Evolutionary conservation across 2,113 vertebrate species (phyloP).

Genomic region (Crotalus viridis): DNA sequence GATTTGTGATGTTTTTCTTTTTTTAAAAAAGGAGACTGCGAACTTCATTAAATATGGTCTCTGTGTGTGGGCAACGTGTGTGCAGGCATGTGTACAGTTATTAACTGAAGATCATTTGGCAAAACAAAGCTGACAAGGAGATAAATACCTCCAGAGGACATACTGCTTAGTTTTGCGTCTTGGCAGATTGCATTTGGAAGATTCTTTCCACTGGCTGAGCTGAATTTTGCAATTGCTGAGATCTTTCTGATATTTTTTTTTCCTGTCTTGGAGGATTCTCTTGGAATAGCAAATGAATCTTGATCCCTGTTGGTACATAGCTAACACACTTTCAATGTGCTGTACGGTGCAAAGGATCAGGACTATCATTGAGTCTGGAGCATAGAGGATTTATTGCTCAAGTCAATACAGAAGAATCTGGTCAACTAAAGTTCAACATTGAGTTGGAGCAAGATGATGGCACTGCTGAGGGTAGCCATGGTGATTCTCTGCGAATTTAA

Average conservation of each 20-base stretch:
- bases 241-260: background rate
- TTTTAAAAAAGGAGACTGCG: background rate
- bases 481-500: background rate
- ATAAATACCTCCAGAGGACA: background rate
- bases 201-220: background rate
- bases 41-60: background rate
- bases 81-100: background rate
- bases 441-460: background rate
- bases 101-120: background rate
- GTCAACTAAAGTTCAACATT: background rate
- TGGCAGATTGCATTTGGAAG: background rate
- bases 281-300: background rate
- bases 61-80: background rate
- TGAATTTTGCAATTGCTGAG: background rate
- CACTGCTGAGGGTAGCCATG: background rate
- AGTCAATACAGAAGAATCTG: background rate
- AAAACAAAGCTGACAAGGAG: background rate
- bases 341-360: background rate
- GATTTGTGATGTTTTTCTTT: background rate
- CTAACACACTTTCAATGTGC: background rate
- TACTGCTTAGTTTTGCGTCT: background rate
- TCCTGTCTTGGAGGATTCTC: background rate
- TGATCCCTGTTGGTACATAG: background rate
- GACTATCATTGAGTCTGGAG: background rate
- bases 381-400: background rate